Base-by-base conservation (phyloP, 2,113 vertebrate species). In the Mandrillus leucophaeus region DNA sequence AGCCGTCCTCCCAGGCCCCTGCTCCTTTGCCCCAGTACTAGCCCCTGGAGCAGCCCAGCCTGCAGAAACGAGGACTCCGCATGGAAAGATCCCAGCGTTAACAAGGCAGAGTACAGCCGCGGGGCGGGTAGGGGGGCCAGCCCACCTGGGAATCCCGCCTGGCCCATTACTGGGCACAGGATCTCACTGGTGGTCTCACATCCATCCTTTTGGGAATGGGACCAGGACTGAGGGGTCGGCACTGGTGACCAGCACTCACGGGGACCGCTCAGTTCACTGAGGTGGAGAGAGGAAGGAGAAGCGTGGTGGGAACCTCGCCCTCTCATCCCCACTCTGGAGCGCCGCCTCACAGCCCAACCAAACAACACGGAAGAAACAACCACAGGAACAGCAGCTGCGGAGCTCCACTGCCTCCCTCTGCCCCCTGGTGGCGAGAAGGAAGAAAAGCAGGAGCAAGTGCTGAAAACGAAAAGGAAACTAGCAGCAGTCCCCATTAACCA, bases 371-470 rank as follows among this genome's bases (percentile, higher is more conserved):
- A 57, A 48, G 48, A 27, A 40, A 66, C 68, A 43, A 5, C 23
- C 50, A 6, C 35, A 3, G 32, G 14, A 59, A 25, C 0, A 17
- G 12, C 4, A 0, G 4, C 22, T 1, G 1, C 13, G 25, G 20
- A 43, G 40, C 38, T 43, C 22, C 72, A 23, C 22, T 50, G 90
- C 80, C 83, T 81, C 79, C 55, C 43, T 30, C 45, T 8, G 97
- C 97, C 98, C 82, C 96, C 97, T 97, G 45, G 92, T 96, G 97
- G 93, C 18, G 1, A 45, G 10, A 48, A 59, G 45, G 27, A 30
- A 78, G 88, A 93, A 96, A 82, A 30, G 59, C 93, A 78, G 66
- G 73, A 61, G 48, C 82, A 23, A 48, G 82, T 18, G 38, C 18
- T 3, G 45, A 38, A 18, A 64, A 92, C 16, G 8, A 5, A 48